phyloP scores from a whole-genome alignment of 2,888 invertebrate genomes.

The Amphipyra tragopoginis region DNA sequence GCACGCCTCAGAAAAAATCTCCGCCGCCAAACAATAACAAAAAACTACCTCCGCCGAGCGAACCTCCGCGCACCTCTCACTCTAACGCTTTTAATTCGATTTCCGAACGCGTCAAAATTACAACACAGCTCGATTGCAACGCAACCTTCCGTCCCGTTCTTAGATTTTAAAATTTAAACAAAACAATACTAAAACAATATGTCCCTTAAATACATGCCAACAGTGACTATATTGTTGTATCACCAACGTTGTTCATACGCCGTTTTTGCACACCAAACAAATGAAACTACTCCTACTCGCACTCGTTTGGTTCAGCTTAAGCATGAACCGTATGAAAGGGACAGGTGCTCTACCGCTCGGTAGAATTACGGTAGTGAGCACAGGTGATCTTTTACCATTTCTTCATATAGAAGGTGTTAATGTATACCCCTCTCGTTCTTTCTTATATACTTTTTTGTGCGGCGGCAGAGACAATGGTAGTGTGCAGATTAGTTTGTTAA shows the following conservation, averaged over 20 bases:
- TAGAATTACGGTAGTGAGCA: conserved; percentile 90
- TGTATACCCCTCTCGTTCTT: conserved; percentile 81
- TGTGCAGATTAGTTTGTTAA: conserved; percentile 73
- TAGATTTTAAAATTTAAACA: conserved; percentile 66
- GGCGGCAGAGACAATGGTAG: conserved; percentile 71
- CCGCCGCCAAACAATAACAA: conserved; percentile 87
- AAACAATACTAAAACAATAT: conserved; percentile 34
- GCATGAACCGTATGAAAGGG: conserved; percentile 89
- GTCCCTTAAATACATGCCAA: conserved; percentile 7
- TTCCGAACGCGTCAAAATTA: conserved; percentile 89
- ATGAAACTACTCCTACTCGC: conserved; percentile 88
- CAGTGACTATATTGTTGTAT: conserved; percentile 61
- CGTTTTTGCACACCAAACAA: conserved; percentile 62
- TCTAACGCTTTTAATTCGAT: conserved; percentile 89
- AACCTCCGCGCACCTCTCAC: conserved; percentile 85
- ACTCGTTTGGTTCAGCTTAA: conserved; percentile 87
- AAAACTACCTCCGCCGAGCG: conserved; percentile 83
- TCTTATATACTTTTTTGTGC: conserved; percentile 52
- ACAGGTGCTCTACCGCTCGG: conserved; percentile 88
- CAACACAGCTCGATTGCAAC: conserved; percentile 83
- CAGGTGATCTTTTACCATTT: conserved; percentile 89
- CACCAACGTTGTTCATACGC: conserved; percentile 51
- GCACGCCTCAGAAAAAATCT: conserved; percentile 89
- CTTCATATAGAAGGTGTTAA: conserved; percentile 81
- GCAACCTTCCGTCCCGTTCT: conserved; percentile 86